These are phyloP conservation scores for Chironomus tentans DNA, from an alignment of 2,888 invertebrate genomes.

Conservation along the genomic window DNA sequence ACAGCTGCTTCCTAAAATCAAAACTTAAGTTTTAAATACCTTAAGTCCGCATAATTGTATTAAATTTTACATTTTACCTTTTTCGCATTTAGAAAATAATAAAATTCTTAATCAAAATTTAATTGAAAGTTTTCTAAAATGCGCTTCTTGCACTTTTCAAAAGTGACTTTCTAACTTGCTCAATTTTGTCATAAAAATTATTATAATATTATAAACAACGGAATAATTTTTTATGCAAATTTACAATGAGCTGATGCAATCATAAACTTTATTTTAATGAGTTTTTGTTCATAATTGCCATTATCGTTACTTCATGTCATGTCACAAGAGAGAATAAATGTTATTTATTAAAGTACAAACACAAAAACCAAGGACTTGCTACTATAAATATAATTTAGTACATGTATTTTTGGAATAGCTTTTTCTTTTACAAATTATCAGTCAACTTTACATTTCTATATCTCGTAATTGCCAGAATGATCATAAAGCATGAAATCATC, in stretches of 20 bases:
- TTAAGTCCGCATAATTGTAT: too few species aligned
- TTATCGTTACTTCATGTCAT: background rate
- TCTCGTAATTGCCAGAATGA: background rate
- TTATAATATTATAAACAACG: slow-evolving; percentile 12
- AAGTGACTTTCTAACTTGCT: too few species aligned
- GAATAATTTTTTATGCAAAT: background rate
- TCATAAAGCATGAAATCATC: background rate
- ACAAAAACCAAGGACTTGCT: background rate
- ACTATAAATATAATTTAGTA: background rate
- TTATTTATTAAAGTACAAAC: background rate
- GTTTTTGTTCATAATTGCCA: background rate
- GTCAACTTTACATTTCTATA: background rate
- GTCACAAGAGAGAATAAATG: background rate
- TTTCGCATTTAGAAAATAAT: too few species aligned
- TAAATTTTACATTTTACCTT: too few species aligned
- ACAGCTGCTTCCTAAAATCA: too few species aligned
- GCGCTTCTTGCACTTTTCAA: too few species aligned
- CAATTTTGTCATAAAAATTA: background rate
- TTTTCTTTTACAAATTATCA: too few species aligned
- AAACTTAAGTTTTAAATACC: too few species aligned
- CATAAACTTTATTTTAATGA: background rate
- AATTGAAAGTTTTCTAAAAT: too few species aligned
- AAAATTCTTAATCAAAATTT: too few species aligned
- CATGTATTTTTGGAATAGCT: too few species aligned
- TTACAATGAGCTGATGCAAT: background rate